Base-by-base conservation (phyloP, 2,797 vertebrate genomes). In the Buphagus erythrorhynchus region DNA sequence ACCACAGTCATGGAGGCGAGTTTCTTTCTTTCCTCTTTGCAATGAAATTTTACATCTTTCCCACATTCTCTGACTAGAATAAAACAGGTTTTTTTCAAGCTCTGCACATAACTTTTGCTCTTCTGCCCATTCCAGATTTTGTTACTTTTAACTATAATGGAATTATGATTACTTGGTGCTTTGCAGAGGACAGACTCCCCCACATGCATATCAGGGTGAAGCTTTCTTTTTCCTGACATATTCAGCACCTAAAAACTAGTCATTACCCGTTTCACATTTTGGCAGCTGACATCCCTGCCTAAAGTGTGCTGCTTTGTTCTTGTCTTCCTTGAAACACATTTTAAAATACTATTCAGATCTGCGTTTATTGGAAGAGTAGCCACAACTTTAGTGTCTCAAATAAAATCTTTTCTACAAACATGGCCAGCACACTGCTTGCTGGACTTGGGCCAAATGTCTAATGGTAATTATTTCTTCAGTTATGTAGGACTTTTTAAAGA, bases 1-100 rank as follows among this genome's bases (percentile, higher is more conserved):
- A 45, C 25, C 17, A 10, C 3, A 19, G 25, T 9, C 35, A 40
- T 1, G 2, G 28, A 63, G 43, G 31, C 0, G 0, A 66, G 4
- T 58, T 67, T 76, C 55, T 51, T 89, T 42, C 49, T 12, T 59
- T 76, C 13, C 43, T 62, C 28, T 84, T 62, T 52, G 16, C 26
- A 90, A 22, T 2, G 26, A 66, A 46, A 73, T 77, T 78, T 73
- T 43, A 51, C 1, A 1, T 66, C 10, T 91, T 71, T 26, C 17
- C 2, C 29, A 49, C 2, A 10, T 63, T 80, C 24, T 76, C 57
- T 66, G 36, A 29, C 33, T 25, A 43, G 38, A 77, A 48, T 28
- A 71, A 65, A 85, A 3, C 6, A 33, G 11, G 0, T 40, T 92
- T 88, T 88, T 83, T 38, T 45, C 10, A 38, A 66, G 31, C 33